Base-by-base conservation (phyloP, 2,888 invertebrate genomes). In the Aquatica leii region DNA sequence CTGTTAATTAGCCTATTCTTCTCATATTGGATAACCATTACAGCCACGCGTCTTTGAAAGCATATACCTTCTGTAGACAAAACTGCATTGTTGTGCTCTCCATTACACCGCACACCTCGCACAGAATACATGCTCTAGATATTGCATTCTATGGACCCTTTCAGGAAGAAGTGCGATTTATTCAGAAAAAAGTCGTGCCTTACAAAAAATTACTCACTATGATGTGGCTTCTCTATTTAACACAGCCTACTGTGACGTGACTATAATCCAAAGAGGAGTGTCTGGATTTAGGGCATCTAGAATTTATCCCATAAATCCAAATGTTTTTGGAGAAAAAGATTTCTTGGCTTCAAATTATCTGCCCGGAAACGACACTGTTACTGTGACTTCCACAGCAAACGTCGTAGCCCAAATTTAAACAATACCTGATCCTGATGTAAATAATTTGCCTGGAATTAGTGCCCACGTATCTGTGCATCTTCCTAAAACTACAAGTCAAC, bases 161-260 rank as follows among this genome's bases (percentile, higher is more conserved):
- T 18, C 15, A 24, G 6, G 24, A 24, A 24, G 6, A 4, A 24
- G 6, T 24, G 24, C 24, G 24, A 24, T 6, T 24, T 24, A 24
- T 46, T 46, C 8, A 2, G 1, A 3, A 46, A 46, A 20, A 5
- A 17, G 2, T 18, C 15, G 18, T 3, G 18, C 2, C 18, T 18
- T 20, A 5, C 3, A 46, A 46, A n/a, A 46, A 46, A 46, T 18
- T 20, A 46, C 11, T 11, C 46, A 46, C n/a, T 46, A 46, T n/a
- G 46, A 46, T 11, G 3, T 46, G n/a, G 3, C 46, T 3, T 20
- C 11, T 4, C 24, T 6, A 11, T 46, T 46, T 46, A 46, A 46
- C 5, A 5, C 1, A 18, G 18, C 41, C 41, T 14, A 15, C n/a
- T 37, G 4, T 2, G 12, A 11, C 9, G 37, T 37, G 11, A 12